Conservation (phyloP, 2,888 invertebrate genomes). For the Hydroisotoma schaefferi region DNA sequence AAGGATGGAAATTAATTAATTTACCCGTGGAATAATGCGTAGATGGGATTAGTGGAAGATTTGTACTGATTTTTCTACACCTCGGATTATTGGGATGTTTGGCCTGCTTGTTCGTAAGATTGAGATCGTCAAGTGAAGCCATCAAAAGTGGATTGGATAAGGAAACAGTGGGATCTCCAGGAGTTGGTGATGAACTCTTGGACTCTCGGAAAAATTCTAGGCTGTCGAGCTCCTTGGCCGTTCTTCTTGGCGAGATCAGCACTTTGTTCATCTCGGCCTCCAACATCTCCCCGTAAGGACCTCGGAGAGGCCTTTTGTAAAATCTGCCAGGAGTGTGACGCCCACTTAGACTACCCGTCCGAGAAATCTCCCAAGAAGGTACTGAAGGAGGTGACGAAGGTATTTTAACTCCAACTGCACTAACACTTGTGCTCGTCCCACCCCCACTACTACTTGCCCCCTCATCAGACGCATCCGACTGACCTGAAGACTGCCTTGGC, state of each 20-base stretch:
- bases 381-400: constrained; percentile 18
- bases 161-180: constrained; percentile 12
- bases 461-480: constrained; percentile 46
- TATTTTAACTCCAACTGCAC: neutral
- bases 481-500: constrained; percentile 44
- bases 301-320: constrained; percentile 70
- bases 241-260: neutral
- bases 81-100: constrained; percentile 31
- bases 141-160: constrained; percentile 32
- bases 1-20: no score
- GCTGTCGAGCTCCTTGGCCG: constrained; percentile 26
- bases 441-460: constrained; percentile 23
- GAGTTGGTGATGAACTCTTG: constrained; percentile 46
- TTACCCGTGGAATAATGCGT: constrained; percentile 7
- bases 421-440: neutral
- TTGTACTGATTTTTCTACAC: constrained; percentile 40
- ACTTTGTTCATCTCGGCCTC: constrained; percentile 66
- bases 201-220: constrained; percentile 45
- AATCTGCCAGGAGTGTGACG: constrained; percentile 56
- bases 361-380: constrained; percentile 27
- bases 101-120: constrained; percentile 27
- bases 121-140: constrained; percentile 46
- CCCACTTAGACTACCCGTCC: constrained; percentile 34
- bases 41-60: constrained; percentile 33
- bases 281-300: constrained; percentile 75